Percentiles rank a stretch among this genome's conserved stretches.
Evolutionary conservation across 2,113 vertebrate species (phyloP).

Genomic region (Erpornis zantholeuca): DNA sequence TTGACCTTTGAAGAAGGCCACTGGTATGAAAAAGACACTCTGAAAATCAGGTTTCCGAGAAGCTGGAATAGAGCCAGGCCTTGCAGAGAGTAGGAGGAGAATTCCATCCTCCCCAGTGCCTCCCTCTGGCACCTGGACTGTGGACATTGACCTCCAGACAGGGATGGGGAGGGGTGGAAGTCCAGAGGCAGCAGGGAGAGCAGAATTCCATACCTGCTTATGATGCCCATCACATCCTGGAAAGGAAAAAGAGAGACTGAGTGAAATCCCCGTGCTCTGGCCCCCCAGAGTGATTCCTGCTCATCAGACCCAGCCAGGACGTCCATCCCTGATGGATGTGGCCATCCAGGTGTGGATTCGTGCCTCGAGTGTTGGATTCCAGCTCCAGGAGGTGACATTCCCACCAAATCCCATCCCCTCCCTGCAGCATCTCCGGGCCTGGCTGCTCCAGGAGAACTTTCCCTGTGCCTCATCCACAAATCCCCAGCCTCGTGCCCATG

Average conservation of each 20-base stretch:
- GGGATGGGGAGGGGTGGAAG: rapidly evolving
- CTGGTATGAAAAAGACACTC: not conserved
- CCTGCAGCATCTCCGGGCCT: no score
- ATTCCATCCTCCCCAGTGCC: rapidly evolving
- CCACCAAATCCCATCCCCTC: not conserved
- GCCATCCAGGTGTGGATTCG: rapidly evolving
- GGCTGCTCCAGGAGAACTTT: not conserved
- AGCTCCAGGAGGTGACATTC: not conserved
- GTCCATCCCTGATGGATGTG: rapidly evolving
- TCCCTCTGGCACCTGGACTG: not conserved
- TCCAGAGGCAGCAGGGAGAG: not conserved
- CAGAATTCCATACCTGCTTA: not conserved
- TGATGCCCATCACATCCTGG: constrained; percentile 14
- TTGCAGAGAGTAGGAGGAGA: not conserved
- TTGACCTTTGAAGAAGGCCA: not conserved
- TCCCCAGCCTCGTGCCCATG: not conserved
- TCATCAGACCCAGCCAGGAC: rapidly evolving
- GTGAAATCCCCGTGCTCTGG: not conserved
- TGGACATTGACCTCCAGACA: not conserved
- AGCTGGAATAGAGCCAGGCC: not conserved
- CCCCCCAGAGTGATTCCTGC: not conserved
- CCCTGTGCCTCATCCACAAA: not conserved
- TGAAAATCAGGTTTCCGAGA: not conserved
- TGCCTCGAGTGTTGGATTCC: rapidly evolving
- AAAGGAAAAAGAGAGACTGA: not conserved